Base-by-base conservation (phyloP, 2,113 vertebrate species). In the Eulacestoma nigropectus region DNA sequence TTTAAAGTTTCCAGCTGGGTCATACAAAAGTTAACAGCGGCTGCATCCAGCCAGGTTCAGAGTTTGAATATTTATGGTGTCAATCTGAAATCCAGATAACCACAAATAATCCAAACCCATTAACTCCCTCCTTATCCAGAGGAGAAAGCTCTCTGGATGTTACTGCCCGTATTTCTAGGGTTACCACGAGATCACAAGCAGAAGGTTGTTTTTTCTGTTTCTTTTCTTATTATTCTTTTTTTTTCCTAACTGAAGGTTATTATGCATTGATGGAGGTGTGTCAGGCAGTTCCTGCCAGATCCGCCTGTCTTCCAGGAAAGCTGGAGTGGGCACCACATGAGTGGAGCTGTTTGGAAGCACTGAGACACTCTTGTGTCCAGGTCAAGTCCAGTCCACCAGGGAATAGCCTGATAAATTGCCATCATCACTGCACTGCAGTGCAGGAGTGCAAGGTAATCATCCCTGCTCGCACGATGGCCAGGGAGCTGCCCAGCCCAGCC, bases 51-150 rank as follows among this genome's bases (percentile, higher is more conserved):
- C 97, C 82, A 96, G 95, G 93, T 97, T 97, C 97, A 96, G 97
- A 97, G 96, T 97, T 96, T 98, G 97, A 98, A 98, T 98, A 98
- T 98, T 98, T 98, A 98, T 97, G 97, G 97, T 97, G 97, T 98
- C 97, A 97, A 97, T 97, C 97, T 97, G 97, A 98, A 98, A 98
- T 97, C 98, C 97, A 98, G 98, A 98, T 98, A 97, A 97, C 98
- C 97, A 97, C 97, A 98, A 97, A 97, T 97, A 98, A 97, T 96
- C 96, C 91, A 96, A 97, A 96, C 84, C 97, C 97, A 98, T 98
- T 98, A 98, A 96, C 96, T 97, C 90, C 75, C 59, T 95, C 46
- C 62, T 75, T 46, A 47, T 47, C 84, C 83, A 88, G 72, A 91
- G 83, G 96, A 85, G 93, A 97, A 97, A 97, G 92, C 95, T 97